A percentile compares a stretch with the other conserved stretches of the same genome.
Conservation (phyloP, 37 sponge, comb jelly and placozoan species). For the Spongia lamella region DNA sequence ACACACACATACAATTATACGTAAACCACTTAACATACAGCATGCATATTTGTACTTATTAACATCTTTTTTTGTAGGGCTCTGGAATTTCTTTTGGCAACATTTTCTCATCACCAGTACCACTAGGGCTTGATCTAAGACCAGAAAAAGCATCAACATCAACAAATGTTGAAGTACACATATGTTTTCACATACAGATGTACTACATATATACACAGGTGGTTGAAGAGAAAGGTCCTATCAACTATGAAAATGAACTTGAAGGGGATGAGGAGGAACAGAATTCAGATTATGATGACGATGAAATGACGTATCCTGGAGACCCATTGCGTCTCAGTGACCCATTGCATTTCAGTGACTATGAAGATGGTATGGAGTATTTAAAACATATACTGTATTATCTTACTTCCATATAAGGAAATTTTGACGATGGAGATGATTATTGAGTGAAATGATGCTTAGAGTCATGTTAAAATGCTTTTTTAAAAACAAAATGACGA, state of each 20-base stretch:
- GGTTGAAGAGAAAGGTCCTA: constrained; percentile 34
- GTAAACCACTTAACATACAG: neutral
- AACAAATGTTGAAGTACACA: neutral
- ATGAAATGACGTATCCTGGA: constrained; percentile 34
- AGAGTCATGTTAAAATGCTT: too few species aligned
- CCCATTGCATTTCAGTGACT: constrained; percentile 37
- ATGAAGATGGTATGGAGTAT: constrained; percentile 20
- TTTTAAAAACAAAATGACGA: too few species aligned
- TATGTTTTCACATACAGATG: neutral
- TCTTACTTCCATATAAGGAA: neutral
- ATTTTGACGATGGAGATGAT: too few species aligned
- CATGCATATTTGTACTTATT: neutral
- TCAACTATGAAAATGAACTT: neutral
- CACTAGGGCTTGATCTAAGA: neutral
- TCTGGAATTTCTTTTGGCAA: too few species aligned
- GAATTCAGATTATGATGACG: constrained; percentile 18
- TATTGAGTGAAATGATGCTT: too few species aligned
- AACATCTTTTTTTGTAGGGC: too few species aligned
- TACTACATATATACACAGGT: neutral
- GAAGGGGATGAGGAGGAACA: constrained; percentile 5
- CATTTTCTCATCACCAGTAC: neutral
- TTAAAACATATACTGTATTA: neutral
- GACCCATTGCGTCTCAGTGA: constrained; percentile 43
- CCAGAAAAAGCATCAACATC: neutral
- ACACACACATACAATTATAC: neutral